phyloP scores from a whole-genome alignment of 2,113 vertebrate genomes.

The Eptesicus fuscus region DNA sequence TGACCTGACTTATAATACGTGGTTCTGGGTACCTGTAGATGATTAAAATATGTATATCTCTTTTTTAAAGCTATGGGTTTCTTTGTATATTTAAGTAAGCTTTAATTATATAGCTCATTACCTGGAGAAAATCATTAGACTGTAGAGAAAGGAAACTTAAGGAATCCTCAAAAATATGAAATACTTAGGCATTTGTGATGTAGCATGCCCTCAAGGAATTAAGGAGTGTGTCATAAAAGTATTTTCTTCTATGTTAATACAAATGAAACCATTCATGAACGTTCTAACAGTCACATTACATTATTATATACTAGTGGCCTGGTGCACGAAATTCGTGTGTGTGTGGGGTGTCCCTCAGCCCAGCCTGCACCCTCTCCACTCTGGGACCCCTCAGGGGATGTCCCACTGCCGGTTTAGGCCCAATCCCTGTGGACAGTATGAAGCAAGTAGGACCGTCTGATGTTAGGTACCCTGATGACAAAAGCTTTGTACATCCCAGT shows the following conservation, averaged over 20 bases:
- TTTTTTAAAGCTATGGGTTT: neutral
- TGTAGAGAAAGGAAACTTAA: neutral
- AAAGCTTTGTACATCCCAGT: neutral
- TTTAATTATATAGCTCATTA: neutral
- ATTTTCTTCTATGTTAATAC: neutral
- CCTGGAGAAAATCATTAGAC: constrained; percentile 12
- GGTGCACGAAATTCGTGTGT: too few species aligned
- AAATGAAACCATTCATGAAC: neutral
- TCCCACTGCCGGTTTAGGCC: too few species aligned
- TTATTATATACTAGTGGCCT: neutral
- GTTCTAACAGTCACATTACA: neutral
- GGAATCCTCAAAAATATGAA: neutral
- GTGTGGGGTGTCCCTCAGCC: too few species aligned
- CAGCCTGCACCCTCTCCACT: too few species aligned
- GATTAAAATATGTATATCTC: neutral
- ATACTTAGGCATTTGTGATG: neutral
- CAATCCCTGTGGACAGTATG: too few species aligned
- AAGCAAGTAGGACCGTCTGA: neutral
- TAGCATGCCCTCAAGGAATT: neutral
- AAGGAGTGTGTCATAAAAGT: neutral
- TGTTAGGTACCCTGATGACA: neutral
- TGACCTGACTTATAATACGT: neutral
- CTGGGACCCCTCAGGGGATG: too few species aligned
- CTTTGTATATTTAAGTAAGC: neutral
- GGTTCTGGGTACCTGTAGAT: neutral